phyloP scores from a whole-genome alignment of 2,888 invertebrate genomes.

The Carpatolechia fugitivella region DNA sequence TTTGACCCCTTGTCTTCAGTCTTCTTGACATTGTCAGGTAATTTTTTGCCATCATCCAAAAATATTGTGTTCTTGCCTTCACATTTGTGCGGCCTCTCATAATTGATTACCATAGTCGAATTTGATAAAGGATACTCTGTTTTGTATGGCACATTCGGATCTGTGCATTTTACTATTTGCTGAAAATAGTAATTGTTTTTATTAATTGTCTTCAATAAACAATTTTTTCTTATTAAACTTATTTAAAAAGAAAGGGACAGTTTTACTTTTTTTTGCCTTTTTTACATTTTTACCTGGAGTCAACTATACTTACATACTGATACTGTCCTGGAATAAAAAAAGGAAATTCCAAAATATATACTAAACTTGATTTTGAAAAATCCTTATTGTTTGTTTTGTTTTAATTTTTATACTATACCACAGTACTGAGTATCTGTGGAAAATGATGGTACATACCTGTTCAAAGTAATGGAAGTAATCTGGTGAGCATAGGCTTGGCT shows the following conservation, averaged over 20 bases:
- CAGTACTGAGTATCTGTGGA: too few species aligned
- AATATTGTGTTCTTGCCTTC: slow-evolving; percentile 45
- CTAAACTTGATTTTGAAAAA: too few species aligned
- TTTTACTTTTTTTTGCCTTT: too few species aligned
- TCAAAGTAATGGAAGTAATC: slow-evolving; percentile 71
- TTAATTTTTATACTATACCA: too few species aligned
- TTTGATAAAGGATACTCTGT: neutral
- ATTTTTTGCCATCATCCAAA: slow-evolving; percentile 34
- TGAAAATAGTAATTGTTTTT: slow-evolving; percentile 28
- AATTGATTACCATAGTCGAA: neutral
- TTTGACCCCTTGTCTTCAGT: neutral
- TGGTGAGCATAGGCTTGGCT: slow-evolving; percentile 57
- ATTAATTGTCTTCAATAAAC: too few species aligned
- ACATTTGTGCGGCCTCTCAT: slow-evolving; percentile 35
- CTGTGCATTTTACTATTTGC: slow-evolving; percentile 57
- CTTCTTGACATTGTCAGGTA: neutral
- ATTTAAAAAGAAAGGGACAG: too few species aligned
- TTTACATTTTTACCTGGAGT: too few species aligned
- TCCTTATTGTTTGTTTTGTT: too few species aligned
- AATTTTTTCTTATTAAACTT: too few species aligned
- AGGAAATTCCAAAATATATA: too few species aligned
- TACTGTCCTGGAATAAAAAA: too few species aligned
- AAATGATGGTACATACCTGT: slow-evolving; percentile 62
- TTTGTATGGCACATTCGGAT: slow-evolving; percentile 29
- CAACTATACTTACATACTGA: too few species aligned